phyloP scores from a whole-genome alignment of 35 echinoderm and acorn worm genomes.

The Diadema setosum region DNA sequence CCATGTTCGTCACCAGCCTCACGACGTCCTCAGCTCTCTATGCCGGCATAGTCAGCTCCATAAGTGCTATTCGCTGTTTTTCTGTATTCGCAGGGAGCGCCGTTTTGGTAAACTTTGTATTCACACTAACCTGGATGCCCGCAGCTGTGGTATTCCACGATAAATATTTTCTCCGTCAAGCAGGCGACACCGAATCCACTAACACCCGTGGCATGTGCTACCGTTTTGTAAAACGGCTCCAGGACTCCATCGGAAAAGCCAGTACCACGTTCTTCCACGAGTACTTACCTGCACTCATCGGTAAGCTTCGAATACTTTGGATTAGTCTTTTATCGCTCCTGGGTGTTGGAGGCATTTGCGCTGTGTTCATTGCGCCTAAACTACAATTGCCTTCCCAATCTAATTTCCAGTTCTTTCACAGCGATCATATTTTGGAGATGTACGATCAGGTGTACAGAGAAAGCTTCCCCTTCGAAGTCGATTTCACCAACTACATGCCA shows the following conservation, averaged over 20 bases:
- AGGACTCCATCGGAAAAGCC: neutral
- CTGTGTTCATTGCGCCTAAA: constrained; percentile 23
- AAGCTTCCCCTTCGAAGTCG: constrained; percentile 20
- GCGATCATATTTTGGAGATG: constrained; percentile 58
- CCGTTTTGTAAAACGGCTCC: neutral
- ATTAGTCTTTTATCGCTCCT: constrained; percentile 35
- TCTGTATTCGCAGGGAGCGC: constrained; percentile 74
- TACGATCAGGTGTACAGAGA: constrained; percentile 67
- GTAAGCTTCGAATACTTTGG: constrained; percentile 62
- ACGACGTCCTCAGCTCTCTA: constrained; percentile 81
- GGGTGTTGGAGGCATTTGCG: constrained; percentile 29
- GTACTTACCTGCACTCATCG: constrained; percentile 47
- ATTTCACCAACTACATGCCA: neutral
- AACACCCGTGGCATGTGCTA: neutral
- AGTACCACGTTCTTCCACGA: constrained; percentile 36
- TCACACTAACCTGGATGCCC: constrained; percentile 80
- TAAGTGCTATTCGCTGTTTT: constrained; percentile 73
- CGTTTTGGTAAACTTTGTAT: constrained; percentile 67
- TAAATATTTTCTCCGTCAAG: neutral
- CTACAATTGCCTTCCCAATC: constrained; percentile 37
- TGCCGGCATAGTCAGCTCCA: constrained; percentile 40
- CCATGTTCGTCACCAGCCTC: constrained; percentile 92
- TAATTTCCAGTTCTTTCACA: constrained; percentile 62
- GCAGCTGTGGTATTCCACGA: constrained; percentile 76
- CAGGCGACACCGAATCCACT: neutral